Evolutionary conservation across 2,797 vertebrate species (phyloP).

Genomic region (Acrossocheilus fasciatus): DNA sequence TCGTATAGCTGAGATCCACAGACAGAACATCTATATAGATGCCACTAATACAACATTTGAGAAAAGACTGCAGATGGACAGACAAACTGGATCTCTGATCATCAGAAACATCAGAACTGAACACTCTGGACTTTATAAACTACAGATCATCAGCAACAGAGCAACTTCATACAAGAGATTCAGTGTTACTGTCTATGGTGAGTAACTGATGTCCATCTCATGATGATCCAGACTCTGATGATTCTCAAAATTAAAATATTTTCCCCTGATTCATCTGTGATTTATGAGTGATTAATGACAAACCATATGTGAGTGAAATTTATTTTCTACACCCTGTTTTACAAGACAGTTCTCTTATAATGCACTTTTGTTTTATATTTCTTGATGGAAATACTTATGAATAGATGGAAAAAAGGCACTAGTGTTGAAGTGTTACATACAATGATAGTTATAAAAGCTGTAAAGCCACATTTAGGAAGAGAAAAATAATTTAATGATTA

Average conservation of each 20-base stretch:
- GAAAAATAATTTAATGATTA: fast-evolving
- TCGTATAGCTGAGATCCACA: neutral
- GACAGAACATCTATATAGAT: neutral
- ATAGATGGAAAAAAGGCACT: neutral
- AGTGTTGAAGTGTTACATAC: neutral
- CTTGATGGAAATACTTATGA: neutral
- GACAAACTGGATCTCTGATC: neutral
- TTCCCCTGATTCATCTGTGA: neutral
- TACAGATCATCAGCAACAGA: fast-evolving
- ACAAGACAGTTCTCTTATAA: too few relatives aligned
- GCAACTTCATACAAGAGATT: neutral
- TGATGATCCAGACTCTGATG: neutral
- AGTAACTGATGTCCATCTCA: neutral
- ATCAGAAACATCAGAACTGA: neutral
- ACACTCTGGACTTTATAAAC: neutral
- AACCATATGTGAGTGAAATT: neutral
- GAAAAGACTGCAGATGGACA: neutral
- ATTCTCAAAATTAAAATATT: neutral
- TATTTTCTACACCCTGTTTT: too few relatives aligned
- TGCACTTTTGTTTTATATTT: neutral
- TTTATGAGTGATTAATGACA: neutral
- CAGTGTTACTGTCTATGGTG: neutral
- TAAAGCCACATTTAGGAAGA: neutral
- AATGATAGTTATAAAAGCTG: neutral
- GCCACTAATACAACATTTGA: neutral